Evolutionary conservation across 23 tunicate species (phyloP).

Genomic region (Trididemnum nubilum): DNA sequence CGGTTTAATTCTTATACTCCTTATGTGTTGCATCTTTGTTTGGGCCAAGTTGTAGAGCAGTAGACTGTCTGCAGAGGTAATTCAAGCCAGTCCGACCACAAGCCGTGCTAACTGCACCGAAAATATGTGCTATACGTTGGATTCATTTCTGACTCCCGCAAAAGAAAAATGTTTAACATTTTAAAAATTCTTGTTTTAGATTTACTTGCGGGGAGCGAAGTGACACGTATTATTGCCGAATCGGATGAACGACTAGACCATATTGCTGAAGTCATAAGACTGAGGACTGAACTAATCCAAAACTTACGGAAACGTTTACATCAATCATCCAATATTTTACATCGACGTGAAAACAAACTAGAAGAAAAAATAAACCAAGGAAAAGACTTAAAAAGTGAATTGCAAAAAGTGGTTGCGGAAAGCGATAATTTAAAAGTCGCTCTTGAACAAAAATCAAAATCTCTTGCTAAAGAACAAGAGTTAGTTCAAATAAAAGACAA

Average conservation of each 20-base stretch:
- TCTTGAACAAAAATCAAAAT: not conserved
- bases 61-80: too few relatives aligned
- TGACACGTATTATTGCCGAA: constrained; percentile 31
- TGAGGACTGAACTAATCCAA: constrained; percentile 15
- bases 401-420: not conserved
- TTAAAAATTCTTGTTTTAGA: too few relatives aligned
- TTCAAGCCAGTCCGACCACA: too few relatives aligned
- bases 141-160: too few relatives aligned
- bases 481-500: not conserved
- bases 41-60: too few relatives aligned
- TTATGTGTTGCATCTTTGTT: too few relatives aligned
- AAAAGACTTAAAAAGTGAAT: constrained; percentile 29
- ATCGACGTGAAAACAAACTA: constrained; percentile 56
- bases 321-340: constrained; percentile 22
- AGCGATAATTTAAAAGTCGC: not conserved
- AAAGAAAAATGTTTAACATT: too few relatives aligned
- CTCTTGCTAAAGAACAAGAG: not conserved
- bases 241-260: constrained; percentile 35
- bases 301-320: constrained; percentile 35
- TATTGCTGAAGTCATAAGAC: constrained; percentile 11
- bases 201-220: not conserved
- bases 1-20: too few relatives aligned
- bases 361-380: constrained; percentile 56
- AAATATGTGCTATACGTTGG: too few relatives aligned
- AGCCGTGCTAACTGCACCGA: too few relatives aligned